phyloP scores from a whole-genome alignment of 1,140 invertebrate genomes.

The Centruroides vittatus region DNA sequence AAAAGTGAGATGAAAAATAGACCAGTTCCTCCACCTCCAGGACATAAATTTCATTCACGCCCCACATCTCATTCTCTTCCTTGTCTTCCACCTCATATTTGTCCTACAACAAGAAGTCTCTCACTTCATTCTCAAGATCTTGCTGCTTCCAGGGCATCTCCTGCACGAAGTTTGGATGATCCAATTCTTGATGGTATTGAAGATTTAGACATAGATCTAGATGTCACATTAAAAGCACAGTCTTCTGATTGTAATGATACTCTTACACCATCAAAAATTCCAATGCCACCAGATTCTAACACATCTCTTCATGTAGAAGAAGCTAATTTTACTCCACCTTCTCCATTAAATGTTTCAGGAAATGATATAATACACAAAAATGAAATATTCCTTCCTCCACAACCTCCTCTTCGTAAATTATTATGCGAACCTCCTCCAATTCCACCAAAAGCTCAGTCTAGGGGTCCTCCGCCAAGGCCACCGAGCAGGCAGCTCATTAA shows the following conservation, averaged over 20 bases:
- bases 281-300: background rate
- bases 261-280: conserved; percentile 1
- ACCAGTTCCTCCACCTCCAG: background rate
- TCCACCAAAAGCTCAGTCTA: conserved; percentile 12
- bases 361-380: background rate
- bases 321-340: conserved; percentile 2
- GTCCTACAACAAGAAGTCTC: conserved; percentile 3
- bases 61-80: conserved; percentile 5
- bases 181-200: conserved; percentile 8
- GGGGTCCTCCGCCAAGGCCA: conserved; percentile 13
- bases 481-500: conserved; percentile 10
- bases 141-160: background rate
- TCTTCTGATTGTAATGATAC: conserved; percentile 7
- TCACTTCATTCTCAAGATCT: background rate
- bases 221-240: conserved; percentile 9
- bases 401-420: conserved; percentile 4
- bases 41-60: background rate
- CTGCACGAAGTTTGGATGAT: conserved; percentile 5
- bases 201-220: conserved; percentile 10
- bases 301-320: conserved; percentile 2
- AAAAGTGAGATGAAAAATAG: conserved; percentile 2
- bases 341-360: background rate
- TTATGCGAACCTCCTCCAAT: conserved; percentile 14
- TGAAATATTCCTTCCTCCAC: background rate
- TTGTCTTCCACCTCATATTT: conserved; percentile 1